phyloP scores from a whole-genome alignment of 2,113 vertebrate species.

The Notiomystis cincta region DNA sequence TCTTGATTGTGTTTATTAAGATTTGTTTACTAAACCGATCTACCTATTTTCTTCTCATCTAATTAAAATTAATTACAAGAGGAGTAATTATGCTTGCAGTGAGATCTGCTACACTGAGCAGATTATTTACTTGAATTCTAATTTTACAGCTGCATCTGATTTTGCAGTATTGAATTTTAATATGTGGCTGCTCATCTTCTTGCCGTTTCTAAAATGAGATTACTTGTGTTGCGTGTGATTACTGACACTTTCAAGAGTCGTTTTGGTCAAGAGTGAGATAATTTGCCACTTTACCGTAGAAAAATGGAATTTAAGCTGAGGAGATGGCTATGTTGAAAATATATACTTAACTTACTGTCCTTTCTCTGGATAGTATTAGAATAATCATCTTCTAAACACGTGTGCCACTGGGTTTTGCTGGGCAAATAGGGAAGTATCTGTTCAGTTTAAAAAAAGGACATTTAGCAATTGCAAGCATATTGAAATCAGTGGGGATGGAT shows the following conservation, averaged over 20 bases:
- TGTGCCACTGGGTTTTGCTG: background rate
- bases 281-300: conserved; percentile 54
- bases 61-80: conserved; percentile 66
- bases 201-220: conserved; percentile 56
- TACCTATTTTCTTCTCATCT: conserved; percentile 41
- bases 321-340: conserved; percentile 70
- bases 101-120: conserved; percentile 32
- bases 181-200: conserved; percentile 54
- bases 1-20: conserved; percentile 46
- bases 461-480: background rate
- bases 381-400: background rate
- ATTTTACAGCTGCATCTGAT: conserved; percentile 69
- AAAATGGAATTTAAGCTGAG: conserved; percentile 59
- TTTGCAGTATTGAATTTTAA: conserved; percentile 65
- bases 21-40: conserved; percentile 31
- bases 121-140: conserved; percentile 70
- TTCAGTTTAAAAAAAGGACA: background rate
- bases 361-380: background rate
- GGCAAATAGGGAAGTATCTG: background rate
- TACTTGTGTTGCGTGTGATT: background rate
- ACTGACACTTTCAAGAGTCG: background rate
- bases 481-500: background rate
- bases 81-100: conserved; percentile 69
- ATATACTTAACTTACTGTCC: background rate
- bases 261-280: conserved; percentile 63